These are phyloP conservation scores for Parazoanthus swiftii DNA, from an alignment of 92 coral and sea anemone species.

Conservation along the genomic window DNA sequence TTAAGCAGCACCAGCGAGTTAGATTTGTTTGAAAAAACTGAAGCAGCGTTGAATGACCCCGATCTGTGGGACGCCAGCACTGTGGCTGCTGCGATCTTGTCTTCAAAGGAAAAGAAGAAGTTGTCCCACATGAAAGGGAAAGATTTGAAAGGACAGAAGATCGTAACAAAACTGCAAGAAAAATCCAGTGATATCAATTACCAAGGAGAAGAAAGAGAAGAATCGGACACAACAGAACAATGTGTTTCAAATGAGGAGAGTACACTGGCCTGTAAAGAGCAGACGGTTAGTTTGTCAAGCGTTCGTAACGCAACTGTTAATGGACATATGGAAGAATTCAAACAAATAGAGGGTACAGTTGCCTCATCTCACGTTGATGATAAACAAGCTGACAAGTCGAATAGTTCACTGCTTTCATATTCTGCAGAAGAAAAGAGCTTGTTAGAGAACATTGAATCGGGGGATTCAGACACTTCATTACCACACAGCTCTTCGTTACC, in stretches of 20 bases:
- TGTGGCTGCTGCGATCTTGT: constrained; percentile 13
- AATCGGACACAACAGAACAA: not conserved
- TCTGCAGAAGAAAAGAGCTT: constrained; percentile 17
- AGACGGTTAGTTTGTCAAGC: not conserved
- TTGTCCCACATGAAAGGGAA: not conserved
- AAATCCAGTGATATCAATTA: not conserved
- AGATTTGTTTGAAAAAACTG: constrained; percentile 35
- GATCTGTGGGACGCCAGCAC: constrained; percentile 13
- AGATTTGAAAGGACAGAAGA: not conserved
- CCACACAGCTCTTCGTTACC: constrained; percentile 26
- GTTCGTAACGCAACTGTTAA: not conserved
- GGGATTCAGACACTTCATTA: not conserved
- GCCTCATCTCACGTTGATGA: not conserved
- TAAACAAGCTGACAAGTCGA: not conserved
- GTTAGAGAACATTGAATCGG: not conserved
- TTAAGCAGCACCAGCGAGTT: constrained; percentile 26
- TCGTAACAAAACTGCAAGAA: not conserved
- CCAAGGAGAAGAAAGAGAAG: not conserved
- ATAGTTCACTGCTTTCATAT: not conserved
- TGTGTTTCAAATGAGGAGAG: not conserved
- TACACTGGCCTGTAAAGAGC: not conserved
- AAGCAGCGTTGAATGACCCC: constrained; percentile 13
- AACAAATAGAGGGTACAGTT: not conserved
- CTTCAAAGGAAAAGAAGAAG: not conserved
- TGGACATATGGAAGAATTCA: not conserved